A percentile compares a stretch with the other conserved stretches of the same genome.
These are phyloP conservation scores for Malurus splendens DNA, from an alignment of 2,797 vertebrate species.

Conservation along the genomic window DNA sequence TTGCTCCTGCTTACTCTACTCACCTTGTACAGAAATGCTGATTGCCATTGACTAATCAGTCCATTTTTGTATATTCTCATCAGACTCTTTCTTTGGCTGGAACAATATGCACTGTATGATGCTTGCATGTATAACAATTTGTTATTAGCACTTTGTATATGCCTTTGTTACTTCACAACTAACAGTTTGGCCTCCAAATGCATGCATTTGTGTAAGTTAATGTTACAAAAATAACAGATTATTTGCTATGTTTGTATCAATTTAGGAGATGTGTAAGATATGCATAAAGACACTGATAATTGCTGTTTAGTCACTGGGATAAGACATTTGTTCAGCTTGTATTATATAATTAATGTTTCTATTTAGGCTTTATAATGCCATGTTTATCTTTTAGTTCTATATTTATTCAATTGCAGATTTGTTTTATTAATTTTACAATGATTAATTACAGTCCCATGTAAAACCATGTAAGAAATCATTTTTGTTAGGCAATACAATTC, in stretches of 20 bases:
- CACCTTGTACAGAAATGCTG: conserved; percentile 62
- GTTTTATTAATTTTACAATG: conserved; percentile 22
- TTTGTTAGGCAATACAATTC: background rate
- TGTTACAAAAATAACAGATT: conserved; percentile 32
- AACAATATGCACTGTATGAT: conserved; percentile 73
- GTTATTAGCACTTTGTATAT: conserved; percentile 66
- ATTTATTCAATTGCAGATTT: conserved; percentile 11
- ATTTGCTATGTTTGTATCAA: conserved; percentile 44
- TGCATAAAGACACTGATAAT: background rate
- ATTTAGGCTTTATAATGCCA: conserved; percentile 20
- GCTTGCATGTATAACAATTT: conserved; percentile 76
- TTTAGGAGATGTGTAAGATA: background rate
- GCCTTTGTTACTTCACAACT: conserved; percentile 72
- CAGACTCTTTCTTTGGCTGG: conserved; percentile 76
- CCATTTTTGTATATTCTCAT: conserved; percentile 75
- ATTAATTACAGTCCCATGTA: conserved; percentile 17
- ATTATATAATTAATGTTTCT: conserved; percentile 25
- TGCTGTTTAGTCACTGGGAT: conserved; percentile 40
- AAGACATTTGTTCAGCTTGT: conserved; percentile 3
- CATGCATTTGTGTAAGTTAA: conserved; percentile 68
- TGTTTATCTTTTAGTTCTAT: conserved; percentile 10
- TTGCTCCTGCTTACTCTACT: conserved; percentile 59
- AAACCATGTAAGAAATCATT: background rate
- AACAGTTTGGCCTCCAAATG: conserved; percentile 69
- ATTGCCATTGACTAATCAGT: conserved; percentile 65